Evolutionary conservation across 2,888 invertebrate species (phyloP).

Genomic region (Ypsolopha scabrella): DNA sequence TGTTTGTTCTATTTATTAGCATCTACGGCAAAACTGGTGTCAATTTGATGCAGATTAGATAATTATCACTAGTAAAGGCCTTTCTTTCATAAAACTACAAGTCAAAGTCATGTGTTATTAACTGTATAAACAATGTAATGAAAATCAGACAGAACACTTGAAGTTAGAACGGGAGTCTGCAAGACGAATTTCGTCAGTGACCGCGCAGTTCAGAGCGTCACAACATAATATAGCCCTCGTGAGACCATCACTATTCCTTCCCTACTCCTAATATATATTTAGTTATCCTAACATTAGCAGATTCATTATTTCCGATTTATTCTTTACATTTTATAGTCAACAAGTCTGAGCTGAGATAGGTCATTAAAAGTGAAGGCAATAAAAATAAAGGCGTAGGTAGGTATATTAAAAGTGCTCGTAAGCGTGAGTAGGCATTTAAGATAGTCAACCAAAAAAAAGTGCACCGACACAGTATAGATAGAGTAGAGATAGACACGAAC

Average conservation of each 20-base stretch:
- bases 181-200: constrained; percentile 46
- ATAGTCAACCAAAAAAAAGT: background rate
- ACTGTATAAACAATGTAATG: background rate
- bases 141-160: background rate
- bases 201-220: constrained; percentile 49
- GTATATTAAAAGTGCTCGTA: background rate
- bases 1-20: no score
- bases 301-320: no score
- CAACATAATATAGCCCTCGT: constrained; percentile 11
- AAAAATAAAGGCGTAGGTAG: background rate
- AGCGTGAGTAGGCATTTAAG: background rate
- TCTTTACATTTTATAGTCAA: no score
- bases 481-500: constrained; percentile 1
- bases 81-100: no score
- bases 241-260: constrained; percentile 31
- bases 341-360: background rate
- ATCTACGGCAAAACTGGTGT: no score
- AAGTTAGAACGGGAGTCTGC: constrained; percentile 16
- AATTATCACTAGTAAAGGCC: no score
- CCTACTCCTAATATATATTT: background rate
- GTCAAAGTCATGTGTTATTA: background rate
- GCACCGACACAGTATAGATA: background rate
- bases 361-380: background rate
- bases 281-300: background rate
- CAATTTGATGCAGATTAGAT: no score